Conservation (phyloP, 2,113 vertebrate genomes). For the Meleagris gallopavo region DNA sequence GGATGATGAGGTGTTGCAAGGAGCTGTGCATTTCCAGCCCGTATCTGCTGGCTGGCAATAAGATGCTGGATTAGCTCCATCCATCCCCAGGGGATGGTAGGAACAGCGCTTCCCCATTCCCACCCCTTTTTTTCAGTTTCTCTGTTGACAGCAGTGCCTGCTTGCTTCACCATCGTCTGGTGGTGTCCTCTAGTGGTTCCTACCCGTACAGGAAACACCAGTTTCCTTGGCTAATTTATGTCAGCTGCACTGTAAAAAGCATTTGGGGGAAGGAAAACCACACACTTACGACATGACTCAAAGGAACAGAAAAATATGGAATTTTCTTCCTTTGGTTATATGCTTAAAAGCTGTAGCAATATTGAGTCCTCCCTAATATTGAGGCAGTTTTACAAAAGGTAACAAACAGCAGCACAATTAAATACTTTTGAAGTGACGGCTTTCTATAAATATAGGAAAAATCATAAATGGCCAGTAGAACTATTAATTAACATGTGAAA, state of each 20-base stretch:
- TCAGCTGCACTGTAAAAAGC: not conserved
- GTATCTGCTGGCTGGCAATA: not conserved
- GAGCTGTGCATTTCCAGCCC: not conserved
- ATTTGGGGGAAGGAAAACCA: not conserved
- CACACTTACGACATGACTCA: not conserved
- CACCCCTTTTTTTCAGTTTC: not conserved
- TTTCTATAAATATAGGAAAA: slow-evolving; percentile 44
- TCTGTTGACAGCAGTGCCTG: not conserved
- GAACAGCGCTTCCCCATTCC: not conserved
- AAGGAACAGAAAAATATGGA: not conserved
- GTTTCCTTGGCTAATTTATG: not conserved
- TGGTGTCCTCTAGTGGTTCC: slow-evolving; percentile 56
- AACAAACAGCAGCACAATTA: not conserved
- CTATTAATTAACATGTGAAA: slow-evolving; percentile 60
- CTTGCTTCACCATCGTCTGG: not conserved
- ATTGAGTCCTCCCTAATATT: not conserved
- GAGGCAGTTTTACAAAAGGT: not conserved
- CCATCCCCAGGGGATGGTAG: not conserved
- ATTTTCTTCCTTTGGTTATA: not conserved
- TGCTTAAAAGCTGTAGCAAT: not conserved
- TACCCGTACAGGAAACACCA: not conserved
- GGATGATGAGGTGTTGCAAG: not conserved
- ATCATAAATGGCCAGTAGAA: slow-evolving; percentile 13
- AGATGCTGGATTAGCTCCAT: not conserved
- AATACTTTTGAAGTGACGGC: not conserved